Base-by-base conservation (phyloP, 2,797 vertebrate species). In the Pangasius mekongensis region DNA sequence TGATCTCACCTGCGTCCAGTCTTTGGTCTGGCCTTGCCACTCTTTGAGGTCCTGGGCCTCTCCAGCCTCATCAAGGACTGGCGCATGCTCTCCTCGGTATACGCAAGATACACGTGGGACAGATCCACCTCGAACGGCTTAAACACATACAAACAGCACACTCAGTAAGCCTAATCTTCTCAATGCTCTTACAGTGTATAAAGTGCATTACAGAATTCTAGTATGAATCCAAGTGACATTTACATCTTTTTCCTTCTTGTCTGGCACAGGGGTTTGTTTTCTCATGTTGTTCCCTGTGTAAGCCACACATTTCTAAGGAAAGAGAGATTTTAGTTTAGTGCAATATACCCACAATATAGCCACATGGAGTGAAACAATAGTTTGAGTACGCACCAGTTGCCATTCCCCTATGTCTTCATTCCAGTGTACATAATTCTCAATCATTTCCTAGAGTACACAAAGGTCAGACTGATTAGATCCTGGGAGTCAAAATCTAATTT, bases 221-320 rank as follows among this genome's bases (percentile, higher is more conserved):
- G 0, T 22, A 20, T 5, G 14, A 67, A 84, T 3, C 30, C 9
- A 9, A 80, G 27, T 24, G 0, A 62, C 30, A 92, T 98, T 98
- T 95, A 99, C 99, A 93, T 99, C 98, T 95, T 99, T 99, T 93
- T 99, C 99, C 92, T 99, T 99, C 94, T 99, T 99, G 94, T 99
- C 99, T 83, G 97, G 96, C 81, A 98, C 96, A 24, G 99, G 98
- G 0, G 97, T 99, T 92, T 99, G 98, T 92, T 99, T 99, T 93
- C 98, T 97, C 98, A 99, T 99, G 83, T 99, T 99, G 95, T 99
- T 99, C 87, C 99, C 99, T 54, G 99, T 99, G 91, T 99, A 99
- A 0, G 99, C 99, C 91, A 99, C 99, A 92, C 98, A 99, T 97
- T 99, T 99, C 98, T 99, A 91, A 89, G 33, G 30, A 82, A 11